Evolutionary conservation across 1,140 invertebrate genomes (phyloP), one percentile per base, ranked within the genome.

Genomic region (Zaprionus inermis): DNA sequence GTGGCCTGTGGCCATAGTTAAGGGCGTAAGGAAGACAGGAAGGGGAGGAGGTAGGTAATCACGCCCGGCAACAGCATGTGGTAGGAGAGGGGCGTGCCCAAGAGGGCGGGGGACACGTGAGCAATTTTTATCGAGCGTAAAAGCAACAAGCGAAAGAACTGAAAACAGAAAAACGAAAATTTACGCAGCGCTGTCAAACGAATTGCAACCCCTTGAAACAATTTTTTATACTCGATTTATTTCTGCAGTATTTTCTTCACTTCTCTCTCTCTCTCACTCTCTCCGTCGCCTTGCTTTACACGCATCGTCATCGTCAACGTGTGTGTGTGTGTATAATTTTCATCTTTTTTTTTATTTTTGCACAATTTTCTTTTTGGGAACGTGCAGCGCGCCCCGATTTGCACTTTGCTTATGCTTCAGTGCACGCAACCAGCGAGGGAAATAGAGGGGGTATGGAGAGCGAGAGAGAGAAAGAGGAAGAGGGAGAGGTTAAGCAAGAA

Each of bases 171-270:
- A 57, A 14, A 20, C 22, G n/a, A 22, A 20, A 36, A 65, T 79
- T 82, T 76, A 72, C 67, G 58, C 52, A 73, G 55, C 72, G 82
- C 79, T 65, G 78, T 82, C 83, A 82, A 82, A 79, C 79, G 66
- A 82, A 79, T 56, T 79, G 76, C 83, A 86, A 86, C 82, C 83
- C 82, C 83, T 86, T 88, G 83, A 86, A 70, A 75, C 76, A 67
- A 88, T 86, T 88, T 83, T 86, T 79, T 79, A 88, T 88, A 88
- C 83, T 74, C 83, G 83, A 88, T 88, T 86, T 86, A 86, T 86
- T 86, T 88, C 57, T 32, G 24, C 28, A 30, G 16, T 59, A 51
- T 34, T 60, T 46, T 38, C 24, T 28, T 28, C 24, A 5, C 24
- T 5, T 28, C 24, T 28, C 22, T 28, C 24, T 28, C 24, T 28